Base-by-base conservation (phyloP, 1,140 invertebrate genomes). In the Lepidurus couesii region DNA sequence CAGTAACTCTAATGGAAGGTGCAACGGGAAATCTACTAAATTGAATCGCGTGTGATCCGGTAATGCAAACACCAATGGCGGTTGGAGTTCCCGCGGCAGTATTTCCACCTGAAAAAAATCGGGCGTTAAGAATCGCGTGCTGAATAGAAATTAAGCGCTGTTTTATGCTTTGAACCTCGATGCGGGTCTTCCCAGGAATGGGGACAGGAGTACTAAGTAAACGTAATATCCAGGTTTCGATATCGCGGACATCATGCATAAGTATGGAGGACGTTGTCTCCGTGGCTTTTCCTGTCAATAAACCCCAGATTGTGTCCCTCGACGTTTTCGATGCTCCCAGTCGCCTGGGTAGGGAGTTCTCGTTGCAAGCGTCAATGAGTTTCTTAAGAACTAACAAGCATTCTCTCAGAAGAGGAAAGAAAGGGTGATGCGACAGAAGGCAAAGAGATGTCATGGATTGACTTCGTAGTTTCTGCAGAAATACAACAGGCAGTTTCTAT, bases 391-490 rank as follows among this genome's bases (percentile, higher is more conserved):
- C 92, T 86, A 95, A 95, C 80, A 99, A 90, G 88, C 97, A 98
- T 87, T 99, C 95, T 79, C 97, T 92, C 88, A 99, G 99, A 83
- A 93, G 96, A 73, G 96, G 93, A 85, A 99, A 98, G 86, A 99
- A 99, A 47, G 97, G 97, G 89, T 99, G 98, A 89, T 99, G 98
- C 80, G 96, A 98, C 73, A 99, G 90, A 81, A 99, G 92, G 87
- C 98, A 99, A 76, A 99, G 87, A 65, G 97, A 98, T 65, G 97
- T 99, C 80, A 99, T 87, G 11, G 95, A 96, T 86, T 98, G 92
- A 87, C 93, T 96, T 83, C 92, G 89, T 81, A 92, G 87, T 82
- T 91, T 88, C 91, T 93, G 90, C 65, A 80, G 86, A 75, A 80
- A 45, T 76, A 79, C 16, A 45, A 47, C 13, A 65, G 21, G 6